Evolutionary conservation across 1,140 invertebrate species (phyloP), one percentile per base, ranked within the genome.

Genomic region (Lamellibrachia luymesi): DNA sequence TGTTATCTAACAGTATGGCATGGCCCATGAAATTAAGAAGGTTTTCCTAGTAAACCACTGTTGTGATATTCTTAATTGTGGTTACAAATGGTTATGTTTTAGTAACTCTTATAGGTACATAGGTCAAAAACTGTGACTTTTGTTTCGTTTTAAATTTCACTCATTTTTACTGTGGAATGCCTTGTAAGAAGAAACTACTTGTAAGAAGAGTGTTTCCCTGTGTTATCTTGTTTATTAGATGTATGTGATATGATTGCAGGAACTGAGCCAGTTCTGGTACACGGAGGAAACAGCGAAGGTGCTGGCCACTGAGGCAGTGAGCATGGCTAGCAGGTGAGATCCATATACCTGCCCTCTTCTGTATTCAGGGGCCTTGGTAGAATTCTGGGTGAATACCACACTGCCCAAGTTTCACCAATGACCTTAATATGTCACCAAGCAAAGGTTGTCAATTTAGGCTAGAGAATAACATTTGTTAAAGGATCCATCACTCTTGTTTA

Each of bases 231-330:
- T 80, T 80, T 8, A 80, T 93, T 8, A 94, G 25, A n/a, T 50
- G n/a, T 13, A 64, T 50, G 8, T n/a, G 25, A 50, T 94, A 93
- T 91, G 94, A 94, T 97, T 97, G 4, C 95, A 99, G 99, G 98
- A 99, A 98, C 96, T 99, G 50, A 99, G 98, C 95, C 98, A 99
- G 96, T 99, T 99, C 97, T 99, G 98, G 99, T 99, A 99, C 95
- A 97, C 98, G 95, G 97, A 98, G 52, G 95, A 97, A 27, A 99
- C 98, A 25, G 97, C 98, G 92, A 96, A 97, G 91, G 96, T 95
- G 25, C 96, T 99, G 0, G 97, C 97, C 0, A 97, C 97, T 94
- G 97, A 98, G 94, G 97, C 97, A 27, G 94, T 97, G 49, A 94
- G 97, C 92, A 96, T 95, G 6, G 96, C 96, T 17, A 96, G 96